phyloP scores from a whole-genome alignment of 2,888 invertebrate genomes.

The Noctua comes region DNA sequence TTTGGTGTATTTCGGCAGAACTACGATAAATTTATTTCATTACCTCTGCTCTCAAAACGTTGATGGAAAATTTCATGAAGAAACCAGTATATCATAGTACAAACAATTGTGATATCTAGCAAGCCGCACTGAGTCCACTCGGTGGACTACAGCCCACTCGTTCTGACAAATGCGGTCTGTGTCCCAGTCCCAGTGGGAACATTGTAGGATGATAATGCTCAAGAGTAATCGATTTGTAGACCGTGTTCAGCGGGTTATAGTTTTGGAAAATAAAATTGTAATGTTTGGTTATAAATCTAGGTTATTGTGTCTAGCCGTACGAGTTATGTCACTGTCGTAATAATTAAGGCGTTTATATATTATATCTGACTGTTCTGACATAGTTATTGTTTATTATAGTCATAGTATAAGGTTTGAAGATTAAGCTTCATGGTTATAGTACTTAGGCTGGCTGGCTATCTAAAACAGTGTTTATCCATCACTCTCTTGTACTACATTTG shows the following conservation, averaged over 20 bases:
- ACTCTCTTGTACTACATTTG: not conserved
- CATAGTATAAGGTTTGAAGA: not conserved
- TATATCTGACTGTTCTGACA: not conserved
- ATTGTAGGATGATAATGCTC: not conserved
- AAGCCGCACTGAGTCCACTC: not conserved
- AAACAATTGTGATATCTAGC: not conserved
- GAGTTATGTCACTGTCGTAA: not conserved
- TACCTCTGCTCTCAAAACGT: not conserved
- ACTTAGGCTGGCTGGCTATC: not conserved
- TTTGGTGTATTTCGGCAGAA: not conserved
- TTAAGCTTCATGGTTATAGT: not conserved
- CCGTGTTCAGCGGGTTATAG: not conserved
- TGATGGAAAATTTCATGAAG: rapidly evolving
- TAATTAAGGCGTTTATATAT: conserved; percentile 1
- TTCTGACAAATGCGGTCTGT: not conserved
- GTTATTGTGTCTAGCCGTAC: conserved; percentile 2
- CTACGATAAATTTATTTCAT: not conserved
- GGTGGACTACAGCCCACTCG: not conserved
- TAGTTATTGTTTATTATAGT: not conserved
- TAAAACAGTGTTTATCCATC: not conserved
- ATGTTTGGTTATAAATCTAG: conserved; percentile 14
- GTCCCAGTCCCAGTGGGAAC: not conserved
- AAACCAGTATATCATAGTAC: not conserved
- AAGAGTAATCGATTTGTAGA: conserved; percentile 13
- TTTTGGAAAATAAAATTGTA: conserved; percentile 13